Base-by-base conservation (phyloP, 2,113 vertebrate species). In the Zapornia atra region DNA sequence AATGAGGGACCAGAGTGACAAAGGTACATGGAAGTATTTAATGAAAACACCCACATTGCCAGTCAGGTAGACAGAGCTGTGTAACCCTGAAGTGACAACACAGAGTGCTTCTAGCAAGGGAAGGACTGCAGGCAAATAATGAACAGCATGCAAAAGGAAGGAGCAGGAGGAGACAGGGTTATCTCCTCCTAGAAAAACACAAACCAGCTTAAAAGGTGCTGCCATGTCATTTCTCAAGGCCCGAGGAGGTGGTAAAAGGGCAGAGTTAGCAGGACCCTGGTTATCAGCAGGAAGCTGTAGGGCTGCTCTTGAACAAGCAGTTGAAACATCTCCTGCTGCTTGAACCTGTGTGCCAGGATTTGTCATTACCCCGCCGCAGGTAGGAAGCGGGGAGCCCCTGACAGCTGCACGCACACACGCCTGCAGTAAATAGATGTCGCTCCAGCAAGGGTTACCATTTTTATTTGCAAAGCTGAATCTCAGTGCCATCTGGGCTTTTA, bases 401-500 rank as follows among this genome's bases (percentile, higher is more conserved):
- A 34, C 42, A 81, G 72, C 82, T 83, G 79, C 76, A 70, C 26
- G 34, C 70, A 84, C 40, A 46, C 61, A 72, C 9, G 33, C 84
- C 70, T 34, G 22, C 22, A 56, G 53, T 38, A 60, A 90, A 65
- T 63, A 88, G 64, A 25, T 85, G 89, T 89, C 2, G 1, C 57
- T 80, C 38, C 73, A 88, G 78, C 63, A 77, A 94, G 82, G 79
- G 50, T 80, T 66, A 80, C 82, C 36, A 44, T 69, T 90, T 69
- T 50, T 85, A 82, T 90, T 80, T 95, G 68, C 85, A 95, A 82
- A 94, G 71, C 56, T 50, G 82, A 75, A 54, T 57, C 60, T 88
- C 11, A 0, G 40, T 73, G 59, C 71, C 92, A 68, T 90, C 82
- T 88, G 90, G 75, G 68, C 71, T 85, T 91, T 64, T 95, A 25